These are phyloP conservation scores for Telmatochromis sp. DNA, from an alignment of 2,113 vertebrate genomes.

Conservation along the genomic window DNA sequence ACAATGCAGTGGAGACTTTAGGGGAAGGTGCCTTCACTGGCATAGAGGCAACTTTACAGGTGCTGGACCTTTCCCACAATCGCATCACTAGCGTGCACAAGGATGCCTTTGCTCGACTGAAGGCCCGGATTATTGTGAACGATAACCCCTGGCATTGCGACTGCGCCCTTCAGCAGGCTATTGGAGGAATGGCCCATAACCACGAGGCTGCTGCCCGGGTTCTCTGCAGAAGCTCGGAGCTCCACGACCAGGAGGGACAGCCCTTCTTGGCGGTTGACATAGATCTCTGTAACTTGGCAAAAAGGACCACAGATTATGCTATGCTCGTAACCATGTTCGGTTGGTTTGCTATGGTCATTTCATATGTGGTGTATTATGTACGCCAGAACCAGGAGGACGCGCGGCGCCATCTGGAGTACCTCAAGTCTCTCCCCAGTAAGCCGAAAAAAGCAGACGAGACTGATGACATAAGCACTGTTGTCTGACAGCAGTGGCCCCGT, in stretches of 20 bases:
- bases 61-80: constrained; percentile 95
- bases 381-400: constrained; percentile 98
- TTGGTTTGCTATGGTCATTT: constrained; percentile 99
- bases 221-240: constrained; percentile 90
- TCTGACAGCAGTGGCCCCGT: constrained; percentile 69
- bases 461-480: constrained; percentile 96
- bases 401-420: constrained; percentile 96
- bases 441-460: constrained; percentile 95
- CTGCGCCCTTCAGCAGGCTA: constrained; percentile 93
- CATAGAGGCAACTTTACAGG: constrained; percentile 88
- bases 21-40: constrained; percentile 92
- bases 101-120: constrained; percentile 89
- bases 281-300: constrained; percentile 93
- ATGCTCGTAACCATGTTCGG: constrained; percentile 99
- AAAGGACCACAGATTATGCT: constrained; percentile 95
- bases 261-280: constrained; percentile 87
- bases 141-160: constrained; percentile 99
- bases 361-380: constrained; percentile 96
- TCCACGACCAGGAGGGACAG: constrained; percentile 85
- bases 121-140: constrained; percentile 87
- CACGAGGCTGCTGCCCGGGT: constrained; percentile 86
- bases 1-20: constrained; percentile 91
- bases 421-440: constrained; percentile 98
- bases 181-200: constrained; percentile 92
- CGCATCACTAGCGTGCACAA: constrained; percentile 92